Evolutionary conservation across 2,888 invertebrate genomes (phyloP).

Genomic region (Dendrolimus pini): DNA sequence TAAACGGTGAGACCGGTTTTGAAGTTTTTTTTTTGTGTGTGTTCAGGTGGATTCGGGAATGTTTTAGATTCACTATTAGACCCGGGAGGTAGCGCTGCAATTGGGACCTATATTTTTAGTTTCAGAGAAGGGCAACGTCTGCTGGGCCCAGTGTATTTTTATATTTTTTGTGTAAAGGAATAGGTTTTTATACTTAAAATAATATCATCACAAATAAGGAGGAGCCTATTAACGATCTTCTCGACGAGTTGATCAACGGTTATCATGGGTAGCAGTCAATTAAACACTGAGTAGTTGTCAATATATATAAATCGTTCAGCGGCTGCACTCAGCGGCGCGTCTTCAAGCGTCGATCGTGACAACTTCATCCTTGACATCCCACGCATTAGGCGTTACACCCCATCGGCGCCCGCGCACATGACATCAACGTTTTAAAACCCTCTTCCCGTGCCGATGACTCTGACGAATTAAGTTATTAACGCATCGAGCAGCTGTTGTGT

Average conservation of each 20-base stretch:
- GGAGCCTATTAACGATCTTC: constrained; percentile 16
- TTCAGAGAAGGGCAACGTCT: too few species aligned
- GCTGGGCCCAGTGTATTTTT: too few species aligned
- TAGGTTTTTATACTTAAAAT: not conserved
- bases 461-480: constrained; percentile 77
- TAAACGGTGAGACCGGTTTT: too few species aligned
- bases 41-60: too few species aligned
- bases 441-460: constrained; percentile 63
- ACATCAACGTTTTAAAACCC: constrained; percentile 45
- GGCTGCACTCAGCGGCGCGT: constrained; percentile 28
- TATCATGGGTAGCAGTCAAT: constrained; percentile 50
- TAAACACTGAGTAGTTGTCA: constrained; percentile 42
- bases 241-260: constrained; percentile 35
- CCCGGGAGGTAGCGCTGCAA: too few species aligned
- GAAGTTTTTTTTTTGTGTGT: too few species aligned
- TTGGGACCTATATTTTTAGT: too few species aligned
- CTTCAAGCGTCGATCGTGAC: constrained; percentile 29
- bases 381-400: constrained; percentile 47
- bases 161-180: not conserved
- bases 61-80: too few species aligned
- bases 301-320: constrained; percentile 62
- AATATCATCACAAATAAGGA: constrained; percentile 5
- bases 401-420: constrained; percentile 58
- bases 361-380: constrained; percentile 38
- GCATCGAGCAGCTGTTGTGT: constrained; percentile 66